Evolutionary conservation across 1,140 invertebrate species (phyloP), one percentile per base, ranked within the genome.

Genomic region (Papilio aristodemus): DNA sequence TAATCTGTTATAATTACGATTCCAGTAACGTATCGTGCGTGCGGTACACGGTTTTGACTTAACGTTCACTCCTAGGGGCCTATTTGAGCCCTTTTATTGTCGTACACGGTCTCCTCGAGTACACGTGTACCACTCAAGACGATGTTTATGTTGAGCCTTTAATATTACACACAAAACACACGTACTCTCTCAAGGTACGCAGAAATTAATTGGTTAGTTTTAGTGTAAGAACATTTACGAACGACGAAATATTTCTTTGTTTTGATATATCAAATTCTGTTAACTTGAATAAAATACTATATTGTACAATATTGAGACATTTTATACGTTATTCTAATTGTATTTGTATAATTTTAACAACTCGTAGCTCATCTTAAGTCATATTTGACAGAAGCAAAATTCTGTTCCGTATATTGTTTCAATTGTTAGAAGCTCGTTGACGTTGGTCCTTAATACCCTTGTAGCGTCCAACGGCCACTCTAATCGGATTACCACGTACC

Each of bases 1-100:
- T 85, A 83, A 86, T 88, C 74, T 74, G 76, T 83, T 83, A 84
- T 78, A 81, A 84, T 84, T 79, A 81, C 75, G 77, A 77, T 76
- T 78, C 62, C 62, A 8, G 73, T 76, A 72, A 71, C 71, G 74
- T 78, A 74, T 75, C 69, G 73, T 73, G 77, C 74, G 75, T 77
- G 70, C 13, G 69, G 41, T 37, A 54, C 63, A 32, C 27, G 43
- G 39, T 57, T 43, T 41, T 58, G 60, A 57, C 46, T 69, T 50
- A 69, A 43, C 59, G 36, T 19, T 69, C 46, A 64, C 62, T 17
- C 14, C 41, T 14, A 66, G 39, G 60, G 60, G 41, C 39, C 39
- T 66, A 46, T 32, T 50, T 46, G 13, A 66, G 63, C 39, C 41
- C 19, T 46, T 66, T 66, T 66, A 66, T 50, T 32, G 63, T 63